A percentile compares a stretch with the other conserved stretches of the same genome.
phyloP scores from a whole-genome alignment of 2,888 invertebrate species.

The Pasiphila rectangulata region DNA sequence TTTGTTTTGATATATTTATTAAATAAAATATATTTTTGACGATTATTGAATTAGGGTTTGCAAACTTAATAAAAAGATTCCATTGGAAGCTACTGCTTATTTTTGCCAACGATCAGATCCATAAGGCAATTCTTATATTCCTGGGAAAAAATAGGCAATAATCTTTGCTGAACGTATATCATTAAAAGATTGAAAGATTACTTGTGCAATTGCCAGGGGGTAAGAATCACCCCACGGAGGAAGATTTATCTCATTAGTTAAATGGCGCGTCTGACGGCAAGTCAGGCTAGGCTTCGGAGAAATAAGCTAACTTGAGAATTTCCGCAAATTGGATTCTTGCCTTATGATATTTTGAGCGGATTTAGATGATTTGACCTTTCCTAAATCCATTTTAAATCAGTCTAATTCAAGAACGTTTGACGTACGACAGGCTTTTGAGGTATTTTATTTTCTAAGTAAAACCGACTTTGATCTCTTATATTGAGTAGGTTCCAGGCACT shows the following conservation, averaged over 20 bases:
- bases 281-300: slow-evolving; percentile 47
- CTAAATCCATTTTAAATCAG: neutral
- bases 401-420: no score
- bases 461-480: no score
- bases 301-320: slow-evolving; percentile 43
- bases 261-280: slow-evolving; percentile 70
- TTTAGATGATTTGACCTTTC: neutral
- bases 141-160: slow-evolving; percentile 46
- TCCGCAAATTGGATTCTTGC: slow-evolving; percentile 28
- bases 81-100: neutral
- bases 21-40: no score
- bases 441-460: no score
- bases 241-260: slow-evolving; percentile 78
- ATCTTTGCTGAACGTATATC: slow-evolving; percentile 63
- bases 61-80: neutral
- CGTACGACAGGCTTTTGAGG: no score
- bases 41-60: neutral
- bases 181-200: slow-evolving; percentile 79
- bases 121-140: slow-evolving; percentile 15
- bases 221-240: slow-evolving; percentile 57
- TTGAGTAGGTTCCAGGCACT: no score
- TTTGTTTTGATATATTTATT: neutral
- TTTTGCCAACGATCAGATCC: neutral
- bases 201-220: slow-evolving; percentile 63
- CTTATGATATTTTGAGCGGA: slow-evolving; percentile 16